Base-by-base conservation (phyloP, 2,888 invertebrate genomes). In the Melanotus villosus region DNA sequence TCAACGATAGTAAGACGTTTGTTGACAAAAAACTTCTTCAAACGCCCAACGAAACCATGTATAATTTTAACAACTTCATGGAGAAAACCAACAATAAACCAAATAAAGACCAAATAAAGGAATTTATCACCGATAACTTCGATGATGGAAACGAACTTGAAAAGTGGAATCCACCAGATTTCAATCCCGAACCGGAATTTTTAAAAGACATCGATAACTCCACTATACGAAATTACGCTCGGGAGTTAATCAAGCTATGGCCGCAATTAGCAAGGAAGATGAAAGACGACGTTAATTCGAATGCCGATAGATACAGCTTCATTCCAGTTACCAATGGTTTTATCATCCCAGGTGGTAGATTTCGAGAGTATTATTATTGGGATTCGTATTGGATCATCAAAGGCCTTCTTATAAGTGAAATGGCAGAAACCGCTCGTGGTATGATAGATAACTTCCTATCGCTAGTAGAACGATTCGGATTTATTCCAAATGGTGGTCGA, bases 351-450 rank as follows among this genome's bases (percentile, higher is more conserved):
- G 90, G 93, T 75, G 89, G 95, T 72, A 78, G 95, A 81, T 89
- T 95, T 85, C 85, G 86, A 77, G 93, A 92, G 79, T 86, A 91
- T 64, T 95, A 95, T 81, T 95, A 95, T 81, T 95, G 96, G 95
- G 96, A 96, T 79, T 91, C 94, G 0, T 95, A 92, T 82, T 96
- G 95, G 95, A 93, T 94, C 57, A 87, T 95, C 38, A 90, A 92
- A 80, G 95, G 95, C 0, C 85, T 96, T 1, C 84, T 96, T 0
- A 85, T 92, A 6, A 92, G 92, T 68, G 93, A 91, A 70, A 95
- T 96, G 95, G 80, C 86, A 7, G 84, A 87, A 2, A 94, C 94
- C 0, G 93, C 89, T 0, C 86, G 85, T 81, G 93, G 93, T 1
- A 92, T 95, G 88, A 87, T 96, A 19, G 88, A 89, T 73, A 96